These are phyloP conservation scores for Etheostoma spectabile DNA, from an alignment of 2,113 vertebrate genomes.

Conservation along the genomic window DNA sequence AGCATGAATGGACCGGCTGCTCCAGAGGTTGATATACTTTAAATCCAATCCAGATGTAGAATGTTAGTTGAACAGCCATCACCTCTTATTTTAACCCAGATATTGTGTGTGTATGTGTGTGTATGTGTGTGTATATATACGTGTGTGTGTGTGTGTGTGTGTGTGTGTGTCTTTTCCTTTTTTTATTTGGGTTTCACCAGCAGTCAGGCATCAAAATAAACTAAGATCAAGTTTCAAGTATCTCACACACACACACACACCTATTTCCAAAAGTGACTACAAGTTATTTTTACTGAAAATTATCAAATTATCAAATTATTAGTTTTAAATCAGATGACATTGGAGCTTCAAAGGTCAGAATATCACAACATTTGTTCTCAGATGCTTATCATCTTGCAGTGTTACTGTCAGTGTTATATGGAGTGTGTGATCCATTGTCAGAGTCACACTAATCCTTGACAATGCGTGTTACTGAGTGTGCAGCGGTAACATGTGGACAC, in stretches of 20 bases:
- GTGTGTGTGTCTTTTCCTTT: neutral
- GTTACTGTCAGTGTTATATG: too few relatives aligned
- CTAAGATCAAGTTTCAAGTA: neutral
- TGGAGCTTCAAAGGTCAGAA: neutral
- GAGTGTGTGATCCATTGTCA: neutral
- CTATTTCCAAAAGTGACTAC: neutral
- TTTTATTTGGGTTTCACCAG: slow-evolving; percentile 3
- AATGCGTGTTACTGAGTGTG: neutral
- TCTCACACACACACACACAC: neutral
- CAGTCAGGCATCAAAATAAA: slow-evolving; percentile 29
- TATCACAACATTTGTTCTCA: neutral
- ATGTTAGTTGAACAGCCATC: slow-evolving; percentile 12
- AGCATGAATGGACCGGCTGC: neutral
- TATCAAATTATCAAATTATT: neutral
- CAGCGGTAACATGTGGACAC: neutral
- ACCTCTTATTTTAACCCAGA: slow-evolving; percentile 1
- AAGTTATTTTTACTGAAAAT: slow-evolving; percentile 2
- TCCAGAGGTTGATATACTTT: slow-evolving; percentile 18
- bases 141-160: neutral
- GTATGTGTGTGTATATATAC: neutral
- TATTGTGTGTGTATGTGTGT: neutral
- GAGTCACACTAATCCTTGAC: neutral
- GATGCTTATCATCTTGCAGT: neutral
- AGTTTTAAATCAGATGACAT: slow-evolving; percentile 11
- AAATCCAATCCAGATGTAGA: slow-evolving; percentile 37